Percentiles rank a stretch among this genome's conserved stretches.
Evolutionary conservation across 35 echinoderm and acorn worm genomes (phyloP).

Genomic region (Strongylocentrotus purpuratus): DNA sequence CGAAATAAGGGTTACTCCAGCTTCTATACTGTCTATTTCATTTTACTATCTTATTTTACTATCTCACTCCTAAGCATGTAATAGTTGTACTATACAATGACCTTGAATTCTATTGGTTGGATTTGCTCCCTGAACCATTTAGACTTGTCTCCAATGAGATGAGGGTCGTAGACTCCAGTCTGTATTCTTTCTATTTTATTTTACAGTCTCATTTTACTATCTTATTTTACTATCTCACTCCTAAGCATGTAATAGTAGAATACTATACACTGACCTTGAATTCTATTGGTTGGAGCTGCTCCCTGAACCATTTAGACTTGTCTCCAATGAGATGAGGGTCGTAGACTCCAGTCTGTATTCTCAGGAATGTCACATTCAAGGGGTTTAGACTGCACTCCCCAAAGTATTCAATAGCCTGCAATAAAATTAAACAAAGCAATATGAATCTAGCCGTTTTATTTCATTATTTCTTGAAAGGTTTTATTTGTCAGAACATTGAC

Average conservation of each 20-base stretch:
- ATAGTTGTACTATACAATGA: background rate
- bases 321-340: slow-evolving; percentile 97
- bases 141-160: slow-evolving; percentile 93
- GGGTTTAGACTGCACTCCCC: slow-evolving; percentile 89
- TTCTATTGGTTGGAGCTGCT: slow-evolving; percentile 76
- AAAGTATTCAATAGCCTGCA: slow-evolving; percentile 96
- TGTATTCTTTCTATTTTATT: slow-evolving; percentile 58
- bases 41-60: too few relatives aligned
- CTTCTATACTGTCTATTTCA: too few relatives aligned
- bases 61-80: too few relatives aligned
- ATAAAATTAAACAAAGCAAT: background rate
- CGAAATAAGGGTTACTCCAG: too few relatives aligned
- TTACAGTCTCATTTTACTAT: background rate
- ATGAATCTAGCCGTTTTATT: background rate
- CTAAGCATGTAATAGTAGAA: too few relatives aligned
- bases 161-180: slow-evolving; percentile 85
- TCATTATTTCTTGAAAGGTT: too few relatives aligned
- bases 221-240: too few relatives aligned
- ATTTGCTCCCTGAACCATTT: slow-evolving; percentile 86
- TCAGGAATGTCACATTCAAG: slow-evolving; percentile 82
- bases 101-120: slow-evolving; percentile 71
- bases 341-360: slow-evolving; percentile 94
- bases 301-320: slow-evolving; percentile 91
- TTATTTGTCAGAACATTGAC: too few relatives aligned
- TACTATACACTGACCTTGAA: slow-evolving; percentile 64